phyloP scores from a whole-genome alignment of 2,888 invertebrate genomes.

The Euzetes globulus region DNA sequence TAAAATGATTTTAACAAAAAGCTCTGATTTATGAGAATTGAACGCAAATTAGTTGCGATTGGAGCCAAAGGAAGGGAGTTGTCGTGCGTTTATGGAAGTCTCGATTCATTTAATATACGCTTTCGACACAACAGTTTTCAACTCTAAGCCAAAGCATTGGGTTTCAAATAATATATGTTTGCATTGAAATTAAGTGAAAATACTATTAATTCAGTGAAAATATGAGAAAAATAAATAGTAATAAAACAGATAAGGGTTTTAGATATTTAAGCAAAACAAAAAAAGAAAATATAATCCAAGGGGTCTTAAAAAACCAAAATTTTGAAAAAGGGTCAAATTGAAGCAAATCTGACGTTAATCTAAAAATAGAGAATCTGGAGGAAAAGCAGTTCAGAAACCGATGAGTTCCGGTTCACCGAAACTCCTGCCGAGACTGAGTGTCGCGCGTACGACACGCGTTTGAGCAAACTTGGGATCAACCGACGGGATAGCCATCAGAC shows the following conservation, averaged over 20 bases:
- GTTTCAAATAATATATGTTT: neutral
- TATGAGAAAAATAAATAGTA: neutral
- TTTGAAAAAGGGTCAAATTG: neutral
- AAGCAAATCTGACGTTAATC: neutral
- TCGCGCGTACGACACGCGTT: conserved; percentile 24
- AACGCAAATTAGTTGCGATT: neutral
- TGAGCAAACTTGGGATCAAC: conserved; percentile 29
- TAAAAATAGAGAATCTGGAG: conserved; percentile 10
- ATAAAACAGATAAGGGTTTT: neutral
- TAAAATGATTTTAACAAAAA: conserved; percentile 12
- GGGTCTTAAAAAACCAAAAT: no score
- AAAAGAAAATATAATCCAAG: no score
- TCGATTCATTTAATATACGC: neutral
- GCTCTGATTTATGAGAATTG: conserved; percentile 9
- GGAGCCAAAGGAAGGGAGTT: neutral
- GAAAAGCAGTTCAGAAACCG: conserved; percentile 11
- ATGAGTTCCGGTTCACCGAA: conserved; percentile 20
- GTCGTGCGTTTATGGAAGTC: conserved; percentile 20
- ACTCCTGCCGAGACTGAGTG: conserved; percentile 31
- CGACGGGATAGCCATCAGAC: conserved; percentile 19
- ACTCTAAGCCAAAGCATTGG: neutral
- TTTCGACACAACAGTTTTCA: neutral
- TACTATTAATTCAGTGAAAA: neutral
- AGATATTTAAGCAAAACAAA: no score
- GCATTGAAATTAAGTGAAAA: neutral